Evolutionary conservation across 2,113 vertebrate species (phyloP).

Genomic region (Hylia prasina): DNA sequence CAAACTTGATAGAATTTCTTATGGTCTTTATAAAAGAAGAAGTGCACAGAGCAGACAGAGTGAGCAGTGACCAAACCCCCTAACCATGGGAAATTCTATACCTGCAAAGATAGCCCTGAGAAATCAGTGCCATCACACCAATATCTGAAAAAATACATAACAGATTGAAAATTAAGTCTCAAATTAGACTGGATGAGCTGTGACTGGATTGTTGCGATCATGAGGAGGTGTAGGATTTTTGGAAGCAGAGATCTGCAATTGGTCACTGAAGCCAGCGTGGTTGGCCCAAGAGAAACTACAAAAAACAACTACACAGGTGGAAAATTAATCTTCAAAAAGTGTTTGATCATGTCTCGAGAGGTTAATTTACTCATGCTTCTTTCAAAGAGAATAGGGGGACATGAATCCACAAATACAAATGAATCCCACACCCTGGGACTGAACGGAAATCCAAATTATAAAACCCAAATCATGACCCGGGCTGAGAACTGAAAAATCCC

Average conservation of each 20-base stretch:
- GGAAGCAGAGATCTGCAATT: background rate
- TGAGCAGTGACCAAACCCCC: background rate
- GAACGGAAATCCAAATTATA: background rate
- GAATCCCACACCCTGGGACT: background rate
- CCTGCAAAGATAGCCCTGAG: background rate
- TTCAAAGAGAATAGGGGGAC: background rate
- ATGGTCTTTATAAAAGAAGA: background rate
- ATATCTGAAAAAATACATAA: background rate
- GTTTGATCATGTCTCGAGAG: background rate
- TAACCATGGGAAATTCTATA: accelerated
- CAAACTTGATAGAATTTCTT: background rate
- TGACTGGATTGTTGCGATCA: accelerated
- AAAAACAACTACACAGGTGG: too few relatives aligned
- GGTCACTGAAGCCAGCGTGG: background rate
- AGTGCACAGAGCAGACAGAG: background rate
- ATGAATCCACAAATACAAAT: background rate
- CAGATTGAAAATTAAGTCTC: background rate
- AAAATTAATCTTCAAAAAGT: background rate
- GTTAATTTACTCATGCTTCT: background rate
- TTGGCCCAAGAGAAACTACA: background rate
- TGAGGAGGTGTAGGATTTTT: background rate
- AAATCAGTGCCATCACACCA: background rate
- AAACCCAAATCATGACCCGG: background rate
- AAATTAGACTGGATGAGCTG: background rate
- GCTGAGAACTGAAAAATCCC: background rate